Conservation (phyloP, 2,888 invertebrate genomes). For the Lasioglossum villosulum region DNA sequence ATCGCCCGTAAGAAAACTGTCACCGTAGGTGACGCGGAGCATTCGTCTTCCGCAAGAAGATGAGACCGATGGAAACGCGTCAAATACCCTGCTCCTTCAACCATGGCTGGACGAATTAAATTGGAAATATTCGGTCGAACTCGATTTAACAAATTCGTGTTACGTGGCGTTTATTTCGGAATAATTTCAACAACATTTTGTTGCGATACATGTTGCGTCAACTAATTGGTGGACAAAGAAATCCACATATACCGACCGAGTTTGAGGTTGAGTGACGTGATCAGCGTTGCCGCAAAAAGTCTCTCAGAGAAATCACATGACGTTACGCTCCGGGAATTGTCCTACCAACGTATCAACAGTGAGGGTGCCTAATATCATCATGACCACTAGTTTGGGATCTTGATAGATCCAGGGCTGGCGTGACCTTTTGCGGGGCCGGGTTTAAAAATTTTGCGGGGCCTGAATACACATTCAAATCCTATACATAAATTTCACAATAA, state of each 20-base stretch:
- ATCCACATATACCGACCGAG: background rate
- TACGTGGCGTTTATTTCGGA: background rate
- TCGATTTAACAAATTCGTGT: background rate
- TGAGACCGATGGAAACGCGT: background rate
- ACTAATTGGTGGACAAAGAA: background rate
- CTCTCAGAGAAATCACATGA: too few species aligned
- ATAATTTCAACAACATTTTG: background rate
- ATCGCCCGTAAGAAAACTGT: slow-evolving; percentile 40
- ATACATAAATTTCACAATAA: too few species aligned
- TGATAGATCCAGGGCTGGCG: too few species aligned
- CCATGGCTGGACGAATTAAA: slow-evolving; percentile 27
- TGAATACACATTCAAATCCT: too few species aligned
- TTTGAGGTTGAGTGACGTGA: too few species aligned
- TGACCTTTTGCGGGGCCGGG: too few species aligned
- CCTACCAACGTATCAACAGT: too few species aligned
- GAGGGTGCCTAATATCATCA: too few species aligned
- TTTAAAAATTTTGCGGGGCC: too few species aligned
- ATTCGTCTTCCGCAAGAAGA: slow-evolving; percentile 28
- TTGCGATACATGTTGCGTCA: background rate
- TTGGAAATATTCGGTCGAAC: background rate
- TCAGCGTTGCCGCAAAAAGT: too few species aligned
- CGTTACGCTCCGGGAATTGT: too few species aligned
- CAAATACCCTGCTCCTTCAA: background rate
- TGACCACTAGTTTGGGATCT: too few species aligned
- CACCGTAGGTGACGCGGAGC: slow-evolving; percentile 36